These are phyloP conservation scores for Cryptocephalus moraei DNA, from an alignment of 2,888 invertebrate genomes.

Conservation along the genomic window DNA sequence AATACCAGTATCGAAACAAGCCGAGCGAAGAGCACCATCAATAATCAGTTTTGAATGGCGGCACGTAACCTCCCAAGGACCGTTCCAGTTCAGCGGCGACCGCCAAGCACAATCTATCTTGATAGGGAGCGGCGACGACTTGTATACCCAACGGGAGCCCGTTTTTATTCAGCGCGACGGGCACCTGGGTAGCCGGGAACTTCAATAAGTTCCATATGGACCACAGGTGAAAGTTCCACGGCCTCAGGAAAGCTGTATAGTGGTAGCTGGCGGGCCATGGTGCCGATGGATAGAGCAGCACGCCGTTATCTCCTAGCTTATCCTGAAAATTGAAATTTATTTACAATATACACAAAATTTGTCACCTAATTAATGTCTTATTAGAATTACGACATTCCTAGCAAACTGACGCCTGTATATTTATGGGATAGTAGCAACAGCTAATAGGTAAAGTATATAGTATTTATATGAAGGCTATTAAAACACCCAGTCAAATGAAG, in stretches of 20 bases:
- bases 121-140: slow-evolving; percentile 58
- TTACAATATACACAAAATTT: too few species aligned
- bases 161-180: slow-evolving; percentile 54
- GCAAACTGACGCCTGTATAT: too few species aligned
- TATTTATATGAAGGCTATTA: too few species aligned
- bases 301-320: slow-evolving; percentile 65
- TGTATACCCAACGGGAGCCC: slow-evolving; percentile 76
- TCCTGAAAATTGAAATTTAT: slow-evolving; percentile 39
- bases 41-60: slow-evolving; percentile 37
- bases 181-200: slow-evolving; percentile 77
- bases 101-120: slow-evolving; percentile 64
- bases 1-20: too few species aligned
- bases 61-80: slow-evolving; percentile 60
- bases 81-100: slow-evolving; percentile 61
- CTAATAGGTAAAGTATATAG: too few species aligned
- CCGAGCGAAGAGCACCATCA: too few species aligned
- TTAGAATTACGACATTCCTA: too few species aligned
- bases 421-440: too few species aligned
- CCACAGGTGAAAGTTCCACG: slow-evolving; percentile 79
- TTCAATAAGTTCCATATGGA: slow-evolving; percentile 75
- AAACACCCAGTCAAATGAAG: too few species aligned
- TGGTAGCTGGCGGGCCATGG: slow-evolving; percentile 76
- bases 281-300: slow-evolving; percentile 73
- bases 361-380: too few species aligned
- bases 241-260: slow-evolving; percentile 62